Base-by-base conservation (phyloP, 2,797 vertebrate species). In the Streptopelia turtur region DNA sequence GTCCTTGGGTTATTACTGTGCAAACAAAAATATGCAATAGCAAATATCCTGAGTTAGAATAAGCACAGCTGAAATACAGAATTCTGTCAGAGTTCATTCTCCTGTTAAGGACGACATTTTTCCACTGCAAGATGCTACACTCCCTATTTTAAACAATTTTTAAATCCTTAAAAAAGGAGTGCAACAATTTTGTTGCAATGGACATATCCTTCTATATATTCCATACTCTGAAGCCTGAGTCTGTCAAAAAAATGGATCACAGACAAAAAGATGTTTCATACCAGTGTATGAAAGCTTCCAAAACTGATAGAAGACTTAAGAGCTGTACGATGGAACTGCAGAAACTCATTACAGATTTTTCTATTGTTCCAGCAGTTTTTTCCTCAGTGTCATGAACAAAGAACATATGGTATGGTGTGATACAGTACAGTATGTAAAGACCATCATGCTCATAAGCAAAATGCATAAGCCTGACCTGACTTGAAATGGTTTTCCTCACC, bases 371-470 rank as follows among this genome's bases (percentile, higher is more conserved):
- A 80, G 45, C 9, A 8, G 5, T 65, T 88, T 82, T 80, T 25
- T 35, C 66, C 50, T 50, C 50, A 52, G 27, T 17, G 21, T 6
- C 2, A 2, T 47, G 65, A 55, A 24, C 23, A 68, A 77, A 66
- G 37, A 45, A 13, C n/a, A 31, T 10, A 2, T 12, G 11, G 5
- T 4, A 1, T 6, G 15, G 8, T 5, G 4, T 6, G 33, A 28
- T 1, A 11, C 11, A 30, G 16, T 3, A 35, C 6, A 4, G 13
- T 21, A 15, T 8, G 10, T 53, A 41, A 89, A 52, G n/a, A 56
- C 22, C 18, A 55, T 15, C 22, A 14, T 23, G 6, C 37, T 60
- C 0, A 0, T 45, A 37, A 59, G 10, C 50, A 31, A 78, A 79
- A 53, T 25, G 25, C 21, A 21, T 18, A 33, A 70, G 25, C 39